phyloP scores from a whole-genome alignment of 2,797 vertebrate genomes.

The Huso huso region DNA sequence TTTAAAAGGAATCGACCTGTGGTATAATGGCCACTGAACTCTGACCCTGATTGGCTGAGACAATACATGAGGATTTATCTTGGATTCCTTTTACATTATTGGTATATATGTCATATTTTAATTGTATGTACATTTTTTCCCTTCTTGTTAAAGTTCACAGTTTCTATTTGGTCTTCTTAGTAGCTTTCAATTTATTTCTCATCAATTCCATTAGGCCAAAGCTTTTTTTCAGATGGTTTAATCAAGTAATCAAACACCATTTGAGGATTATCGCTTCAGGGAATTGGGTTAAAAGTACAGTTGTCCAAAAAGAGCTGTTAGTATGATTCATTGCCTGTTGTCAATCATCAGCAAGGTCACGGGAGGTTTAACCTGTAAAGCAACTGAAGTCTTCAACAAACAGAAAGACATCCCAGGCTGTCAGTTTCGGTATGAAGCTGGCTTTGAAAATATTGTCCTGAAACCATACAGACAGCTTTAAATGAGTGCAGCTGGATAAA shows the following conservation, averaged over 20 bases:
- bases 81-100: neutral
- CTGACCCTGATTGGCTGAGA: neutral
- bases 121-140: neutral
- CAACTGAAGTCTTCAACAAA: no score
- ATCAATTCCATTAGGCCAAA: neutral
- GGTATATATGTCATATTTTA: neutral
- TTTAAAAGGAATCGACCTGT: neutral
- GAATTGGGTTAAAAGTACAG: neutral
- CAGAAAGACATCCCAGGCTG: no score
- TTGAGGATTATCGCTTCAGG: neutral
- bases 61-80: neutral
- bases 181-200: neutral
- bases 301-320: neutral
- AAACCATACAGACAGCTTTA: neutral
- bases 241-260: slow-evolving; percentile 1
- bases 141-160: neutral
- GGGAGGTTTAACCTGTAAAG: no score
- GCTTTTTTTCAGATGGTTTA: neutral
- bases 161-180: neutral
- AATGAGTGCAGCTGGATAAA: no score
- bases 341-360: neutral
- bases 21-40: neutral
- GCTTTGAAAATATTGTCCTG: neutral
- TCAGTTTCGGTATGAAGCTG: no score
- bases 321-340: neutral